Evolutionary conservation across 1,140 invertebrate genomes (phyloP), one percentile per base, ranked within the genome.

Genomic region (Triops cancriformis): DNA sequence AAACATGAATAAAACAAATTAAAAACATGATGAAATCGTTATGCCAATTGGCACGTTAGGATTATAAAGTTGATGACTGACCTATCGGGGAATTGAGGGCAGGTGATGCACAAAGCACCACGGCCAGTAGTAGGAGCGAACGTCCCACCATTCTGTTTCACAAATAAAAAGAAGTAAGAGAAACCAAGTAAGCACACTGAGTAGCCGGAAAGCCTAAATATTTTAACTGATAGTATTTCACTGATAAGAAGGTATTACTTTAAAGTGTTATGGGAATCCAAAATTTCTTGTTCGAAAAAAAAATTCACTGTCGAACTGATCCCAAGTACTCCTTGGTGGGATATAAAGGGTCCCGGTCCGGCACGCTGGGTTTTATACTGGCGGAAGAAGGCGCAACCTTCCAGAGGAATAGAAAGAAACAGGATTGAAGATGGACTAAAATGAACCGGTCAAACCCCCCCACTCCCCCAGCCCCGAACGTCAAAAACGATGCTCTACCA

Each of bases 31-130:
- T 4, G 31, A 64, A 23, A 23, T 12, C n/a, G 14, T 45, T 45
- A 45, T 18, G 5, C 43, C 3, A 11, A 45, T 45, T 18, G 6
- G 11, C 43, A 45, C 4, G 43, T 45, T 45, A 23, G 18, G 51
- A 18, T 14, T 64, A n/a, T 64, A 23, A 64, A 64, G 0, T 10
- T 64, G 5, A 64, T 23, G 1, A 64, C 18, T 64, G 10, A 64
- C 51, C 51, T 64, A 64, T 64, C 10, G 51, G 51, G 23, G 51
- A 64, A 64, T n/a, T 18, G 6, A 64, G 51, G 51, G 9, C 51
- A 64, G 51, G 51, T 23, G 51, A 64, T 64, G 51, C 51, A 64
- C 51, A 64, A 64, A 64, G n/a, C 51, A 64, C 51, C 51, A 64
- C 51, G 10, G 51, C 51, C 51, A 64, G 51, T 64, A 64, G 51